Base-by-base conservation (phyloP, 1,140 invertebrate species). In the Penaeus vannamei region DNA sequence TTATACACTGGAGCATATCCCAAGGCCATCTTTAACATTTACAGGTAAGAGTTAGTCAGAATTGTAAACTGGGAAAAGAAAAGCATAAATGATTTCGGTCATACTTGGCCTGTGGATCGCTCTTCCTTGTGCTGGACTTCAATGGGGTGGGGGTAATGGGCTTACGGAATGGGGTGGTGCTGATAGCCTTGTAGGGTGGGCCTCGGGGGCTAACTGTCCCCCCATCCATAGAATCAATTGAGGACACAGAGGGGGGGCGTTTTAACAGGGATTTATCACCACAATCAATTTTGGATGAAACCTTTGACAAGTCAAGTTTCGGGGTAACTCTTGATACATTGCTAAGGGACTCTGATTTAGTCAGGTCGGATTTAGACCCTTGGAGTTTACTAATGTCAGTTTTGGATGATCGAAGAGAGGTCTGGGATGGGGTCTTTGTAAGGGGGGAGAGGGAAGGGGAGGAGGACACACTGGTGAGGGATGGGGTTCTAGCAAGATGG, bases 231-330 rank as follows among this genome's bases (percentile, higher is more conserved):
- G 88, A 86, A 59, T 90, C 88, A 69, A 90, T 62, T 60, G 88
- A 90, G 5, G 84, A 80, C n/a, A 61, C 64, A 29, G 88, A 90
- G 10, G 88, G 84, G 66, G 88, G 88, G 42, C 88, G 81, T 46
- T 86, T 90, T 62, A 90, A 60, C 20, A 90, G 42, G 14, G 88
- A 90, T 26, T 86, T 90, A 66, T 90, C 88, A 32, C 88, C 88
- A 86, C 84, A 82, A 64, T 90, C 88, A 76, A 90, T 82, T 61
- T 85, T 90, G 26, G 88, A 90, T 0, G 62, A 66, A 61, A 90
- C 84, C 80, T 82, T 90, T 12, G 88, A 90, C 26, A 90, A 46
- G 59, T 90, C 79, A 46, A 90, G 77, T 32, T 81, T 85, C 19
- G 77, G 84, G 23, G 88, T 84, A 61, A 64, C 82, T 42, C 77